These are phyloP conservation scores for Platyrinchus mystaceus DNA, from an alignment of 2,797 vertebrate species.

Conservation along the genomic window DNA sequence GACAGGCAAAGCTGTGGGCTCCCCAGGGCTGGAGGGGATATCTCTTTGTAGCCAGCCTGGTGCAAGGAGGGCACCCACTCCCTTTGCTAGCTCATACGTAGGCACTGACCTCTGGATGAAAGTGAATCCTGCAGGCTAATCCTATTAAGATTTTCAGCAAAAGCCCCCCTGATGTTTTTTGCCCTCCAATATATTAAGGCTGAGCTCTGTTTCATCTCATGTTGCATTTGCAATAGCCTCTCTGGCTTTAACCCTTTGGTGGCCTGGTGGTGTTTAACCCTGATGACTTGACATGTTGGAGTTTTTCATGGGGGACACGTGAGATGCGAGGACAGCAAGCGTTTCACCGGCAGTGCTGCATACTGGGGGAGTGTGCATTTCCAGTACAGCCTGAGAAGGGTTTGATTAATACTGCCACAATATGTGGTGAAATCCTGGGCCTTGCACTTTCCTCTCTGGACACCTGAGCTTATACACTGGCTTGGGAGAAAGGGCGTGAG, in stretches of 20 bases:
- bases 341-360: fast-evolving
- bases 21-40: neutral
- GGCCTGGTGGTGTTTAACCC: neutral
- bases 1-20: neutral
- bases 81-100: neutral
- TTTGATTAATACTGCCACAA: neutral
- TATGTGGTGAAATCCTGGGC: neutral
- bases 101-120: neutral
- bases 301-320: fast-evolving
- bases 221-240: neutral
- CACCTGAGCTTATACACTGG: neutral
- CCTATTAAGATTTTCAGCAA: neutral
- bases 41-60: neutral
- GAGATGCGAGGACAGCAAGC: neutral
- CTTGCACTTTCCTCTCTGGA: neutral
- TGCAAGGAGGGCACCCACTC: neutral
- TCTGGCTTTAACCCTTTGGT: neutral
- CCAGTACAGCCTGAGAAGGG: neutral
- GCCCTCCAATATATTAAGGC: neutral
- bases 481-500: neutral
- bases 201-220: neutral
- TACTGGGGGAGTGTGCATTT: neutral
- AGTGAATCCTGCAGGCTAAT: neutral
- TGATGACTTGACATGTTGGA: neutral
- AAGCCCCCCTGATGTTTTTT: neutral